These are phyloP conservation scores for Isichthys henryi DNA, from an alignment of 2,113 vertebrate genomes.

Conservation along the genomic window DNA sequence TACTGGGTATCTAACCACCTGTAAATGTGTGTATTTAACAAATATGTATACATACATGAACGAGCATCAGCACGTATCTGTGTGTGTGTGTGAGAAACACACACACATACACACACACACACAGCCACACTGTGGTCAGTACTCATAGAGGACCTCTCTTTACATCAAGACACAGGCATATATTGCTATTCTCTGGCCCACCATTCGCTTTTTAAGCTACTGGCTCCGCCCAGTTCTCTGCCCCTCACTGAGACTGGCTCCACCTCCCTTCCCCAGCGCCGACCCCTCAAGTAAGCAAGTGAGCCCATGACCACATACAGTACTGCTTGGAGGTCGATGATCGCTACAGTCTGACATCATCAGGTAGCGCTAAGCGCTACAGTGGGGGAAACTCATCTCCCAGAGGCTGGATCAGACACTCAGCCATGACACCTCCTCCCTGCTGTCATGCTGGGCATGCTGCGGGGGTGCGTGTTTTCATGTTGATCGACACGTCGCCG, in stretches of 20 bases:
- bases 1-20: neutral
- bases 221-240: neutral
- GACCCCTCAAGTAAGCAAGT: slow-evolving; percentile 43
- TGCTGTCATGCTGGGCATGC: neutral
- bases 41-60: neutral
- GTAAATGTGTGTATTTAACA: slow-evolving; percentile 3
- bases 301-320: slow-evolving; percentile 79
- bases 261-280: slow-evolving; percentile 68
- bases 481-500: slow-evolving; percentile 8
- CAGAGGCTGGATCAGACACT: neutral
- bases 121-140: slow-evolving; percentile 24
- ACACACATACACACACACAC: slow-evolving; percentile 16
- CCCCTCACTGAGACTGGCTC: slow-evolving; percentile 31
- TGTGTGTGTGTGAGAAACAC: slow-evolving; percentile 21
- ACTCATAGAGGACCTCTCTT: neutral
- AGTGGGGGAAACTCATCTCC: neutral
- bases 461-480: slow-evolving; percentile 42
- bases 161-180: neutral
- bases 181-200: slow-evolving; percentile 33
- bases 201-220: slow-evolving; percentile 31
- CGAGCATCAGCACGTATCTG: neutral
- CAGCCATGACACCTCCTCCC: neutral
- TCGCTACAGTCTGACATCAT: slow-evolving; percentile 29
- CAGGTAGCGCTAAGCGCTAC: neutral
- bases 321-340: slow-evolving; percentile 71